Conservation (phyloP, 2,797 vertebrate genomes). For the Enteromius afrohamiltoni region DNA sequence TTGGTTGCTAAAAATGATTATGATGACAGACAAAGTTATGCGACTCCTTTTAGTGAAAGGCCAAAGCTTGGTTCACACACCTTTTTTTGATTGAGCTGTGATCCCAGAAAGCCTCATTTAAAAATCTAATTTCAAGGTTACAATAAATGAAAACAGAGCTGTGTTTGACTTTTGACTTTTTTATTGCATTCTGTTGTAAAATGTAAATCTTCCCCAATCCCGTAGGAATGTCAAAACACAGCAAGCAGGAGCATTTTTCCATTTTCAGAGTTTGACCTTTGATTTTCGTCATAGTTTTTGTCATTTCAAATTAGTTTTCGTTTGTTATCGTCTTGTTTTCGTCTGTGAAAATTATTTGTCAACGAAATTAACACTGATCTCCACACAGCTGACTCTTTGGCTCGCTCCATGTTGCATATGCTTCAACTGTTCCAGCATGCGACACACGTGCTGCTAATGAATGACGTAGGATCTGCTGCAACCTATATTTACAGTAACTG, state of each 20-base stretch:
- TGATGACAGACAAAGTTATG: neutral
- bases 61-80: neutral
- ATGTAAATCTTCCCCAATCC: neutral
- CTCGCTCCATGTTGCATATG: too few species aligned
- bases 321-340: too few species aligned
- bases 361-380: too few species aligned
- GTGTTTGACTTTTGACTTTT: neutral
- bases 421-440: too few species aligned
- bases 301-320: too few species aligned
- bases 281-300: too few species aligned
- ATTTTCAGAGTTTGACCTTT: neutral
- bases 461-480: too few species aligned
- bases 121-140: slow-evolving; percentile 17
- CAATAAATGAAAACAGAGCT: neutral
- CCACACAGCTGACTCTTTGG: too few species aligned
- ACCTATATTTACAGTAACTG: too few species aligned
- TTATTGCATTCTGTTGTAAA: neutral
- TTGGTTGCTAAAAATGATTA: slow-evolving; percentile 17
- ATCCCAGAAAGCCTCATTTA: neutral
- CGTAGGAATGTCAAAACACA: neutral
- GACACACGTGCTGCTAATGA: too few species aligned
- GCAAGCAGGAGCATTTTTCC: neutral
- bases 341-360: too few species aligned
- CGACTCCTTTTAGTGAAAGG: neutral
- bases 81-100: neutral